phyloP scores from a whole-genome alignment of 2,113 vertebrate genomes.

The Pholis gunnellus region DNA sequence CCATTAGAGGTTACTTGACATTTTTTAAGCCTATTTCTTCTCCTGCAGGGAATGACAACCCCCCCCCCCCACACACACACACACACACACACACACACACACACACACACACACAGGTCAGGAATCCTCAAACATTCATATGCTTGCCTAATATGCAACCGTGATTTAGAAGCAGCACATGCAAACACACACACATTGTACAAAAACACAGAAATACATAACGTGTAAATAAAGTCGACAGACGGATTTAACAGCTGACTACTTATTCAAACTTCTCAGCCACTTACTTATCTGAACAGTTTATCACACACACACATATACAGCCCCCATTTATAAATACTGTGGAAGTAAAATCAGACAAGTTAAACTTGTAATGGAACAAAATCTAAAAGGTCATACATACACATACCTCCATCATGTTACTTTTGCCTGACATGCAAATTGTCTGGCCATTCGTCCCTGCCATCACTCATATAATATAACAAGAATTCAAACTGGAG shows the following conservation, averaged over 20 bases:
- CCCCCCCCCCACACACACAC: background rate
- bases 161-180: background rate
- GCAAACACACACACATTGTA: background rate
- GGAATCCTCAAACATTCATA: constrained; percentile 3
- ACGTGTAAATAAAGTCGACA: background rate
- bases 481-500: background rate
- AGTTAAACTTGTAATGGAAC: constrained; percentile 31
- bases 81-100: background rate
- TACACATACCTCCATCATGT: background rate
- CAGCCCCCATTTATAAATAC: constrained; percentile 20
- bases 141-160: no score
- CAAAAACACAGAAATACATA: background rate
- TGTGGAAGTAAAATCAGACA: constrained; percentile 2
- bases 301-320: background rate
- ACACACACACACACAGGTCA: background rate
- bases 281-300: background rate
- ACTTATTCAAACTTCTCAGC: constrained; percentile 13
- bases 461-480: background rate
- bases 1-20: constrained; percentile 68
- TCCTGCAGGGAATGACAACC: constrained; percentile 45
- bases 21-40: constrained; percentile 52
- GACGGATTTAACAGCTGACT: background rate
- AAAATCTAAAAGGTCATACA: background rate
- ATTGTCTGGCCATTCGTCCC: background rate
- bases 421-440: background rate